Evolutionary conservation across 2,888 invertebrate species (phyloP).

Genomic region (Emesis russula): DNA sequence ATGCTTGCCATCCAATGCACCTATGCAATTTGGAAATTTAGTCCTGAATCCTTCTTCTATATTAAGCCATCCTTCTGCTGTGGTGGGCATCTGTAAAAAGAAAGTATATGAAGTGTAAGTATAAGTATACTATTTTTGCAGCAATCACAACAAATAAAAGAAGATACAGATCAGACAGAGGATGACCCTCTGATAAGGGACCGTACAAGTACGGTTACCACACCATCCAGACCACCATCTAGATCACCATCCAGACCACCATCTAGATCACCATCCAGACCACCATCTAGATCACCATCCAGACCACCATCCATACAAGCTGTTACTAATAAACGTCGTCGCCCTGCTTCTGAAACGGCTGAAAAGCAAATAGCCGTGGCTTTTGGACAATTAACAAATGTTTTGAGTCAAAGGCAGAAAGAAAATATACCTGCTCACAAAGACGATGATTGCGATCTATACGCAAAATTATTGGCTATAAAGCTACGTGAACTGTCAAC

Average conservation of each 20-base stretch:
- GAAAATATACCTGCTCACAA: constrained; percentile 45
- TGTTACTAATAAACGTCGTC: constrained; percentile 65
- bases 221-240: constrained; percentile 56
- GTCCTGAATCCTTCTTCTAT: constrained; percentile 27
- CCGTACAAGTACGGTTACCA: no score
- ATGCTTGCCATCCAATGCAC: constrained; percentile 55
- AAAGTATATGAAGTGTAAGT: constrained; percentile 44
- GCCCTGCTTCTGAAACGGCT: constrained; percentile 74
- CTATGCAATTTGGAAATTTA: constrained; percentile 48
- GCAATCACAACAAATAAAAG: constrained; percentile 16
- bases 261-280: constrained; percentile 57
- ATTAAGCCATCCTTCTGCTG: constrained; percentile 44
- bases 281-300: constrained; percentile 52
- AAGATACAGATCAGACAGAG: constrained; percentile 65
- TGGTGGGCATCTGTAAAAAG: constrained; percentile 49
- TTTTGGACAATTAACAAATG: constrained; percentile 78
- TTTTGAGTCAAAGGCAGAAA: constrained; percentile 65
- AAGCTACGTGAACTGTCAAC: no score
- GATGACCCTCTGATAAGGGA: constrained; percentile 34
- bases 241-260: constrained; percentile 60
- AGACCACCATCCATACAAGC: constrained; percentile 24
- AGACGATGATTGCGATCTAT: constrained; percentile 36
- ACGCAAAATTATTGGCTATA: background rate
- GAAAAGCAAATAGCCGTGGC: constrained; percentile 59
- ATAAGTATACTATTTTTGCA: background rate